Conservation (phyloP, 2,888 invertebrate genomes). For the Listrodromus nycthemerus region DNA sequence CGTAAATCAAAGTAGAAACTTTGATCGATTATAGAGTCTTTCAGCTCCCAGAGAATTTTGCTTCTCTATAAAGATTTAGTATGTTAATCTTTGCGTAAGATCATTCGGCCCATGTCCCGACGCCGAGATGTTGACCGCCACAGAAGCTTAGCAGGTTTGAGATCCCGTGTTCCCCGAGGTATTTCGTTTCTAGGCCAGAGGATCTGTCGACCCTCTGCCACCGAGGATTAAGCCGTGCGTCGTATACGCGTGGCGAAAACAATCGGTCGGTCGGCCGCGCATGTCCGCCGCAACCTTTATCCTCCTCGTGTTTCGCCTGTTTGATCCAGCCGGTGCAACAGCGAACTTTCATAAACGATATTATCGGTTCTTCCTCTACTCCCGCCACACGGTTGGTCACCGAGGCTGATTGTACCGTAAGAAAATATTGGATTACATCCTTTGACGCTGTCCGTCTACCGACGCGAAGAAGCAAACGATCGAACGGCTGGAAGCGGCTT, state of each 20-base stretch:
- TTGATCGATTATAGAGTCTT: background rate
- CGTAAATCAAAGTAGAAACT: background rate
- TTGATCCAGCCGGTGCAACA: slow-evolving; percentile 60
- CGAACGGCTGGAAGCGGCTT: background rate
- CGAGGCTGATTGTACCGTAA: slow-evolving; percentile 71
- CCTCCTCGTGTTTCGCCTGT: slow-evolving; percentile 65
- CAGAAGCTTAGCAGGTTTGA: slow-evolving; percentile 44
- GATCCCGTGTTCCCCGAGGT: slow-evolving; percentile 37
- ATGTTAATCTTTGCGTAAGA: slow-evolving; percentile 40
- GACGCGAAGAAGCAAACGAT: slow-evolving; percentile 22
- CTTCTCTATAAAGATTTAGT: slow-evolving; percentile 3
- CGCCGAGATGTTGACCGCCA: slow-evolving; percentile 16
- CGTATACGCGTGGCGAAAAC: slow-evolving; percentile 66
- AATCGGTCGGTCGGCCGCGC: slow-evolving; percentile 55
- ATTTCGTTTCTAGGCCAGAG: slow-evolving; percentile 45
- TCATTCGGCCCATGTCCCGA: slow-evolving; percentile 25
- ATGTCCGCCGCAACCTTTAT: slow-evolving; percentile 29
- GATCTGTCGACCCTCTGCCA: slow-evolving; percentile 52
- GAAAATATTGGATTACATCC: slow-evolving; percentile 81
- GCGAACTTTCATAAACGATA: slow-evolving; percentile 51
- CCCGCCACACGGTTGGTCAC: slow-evolving; percentile 70
- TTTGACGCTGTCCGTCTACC: slow-evolving; percentile 74
- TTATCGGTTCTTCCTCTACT: slow-evolving; percentile 58
- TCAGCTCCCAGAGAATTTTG: background rate
- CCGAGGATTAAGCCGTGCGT: slow-evolving; percentile 60